Base-by-base conservation (phyloP, 1,140 invertebrate species). In the Melipona quadrifasciata region DNA sequence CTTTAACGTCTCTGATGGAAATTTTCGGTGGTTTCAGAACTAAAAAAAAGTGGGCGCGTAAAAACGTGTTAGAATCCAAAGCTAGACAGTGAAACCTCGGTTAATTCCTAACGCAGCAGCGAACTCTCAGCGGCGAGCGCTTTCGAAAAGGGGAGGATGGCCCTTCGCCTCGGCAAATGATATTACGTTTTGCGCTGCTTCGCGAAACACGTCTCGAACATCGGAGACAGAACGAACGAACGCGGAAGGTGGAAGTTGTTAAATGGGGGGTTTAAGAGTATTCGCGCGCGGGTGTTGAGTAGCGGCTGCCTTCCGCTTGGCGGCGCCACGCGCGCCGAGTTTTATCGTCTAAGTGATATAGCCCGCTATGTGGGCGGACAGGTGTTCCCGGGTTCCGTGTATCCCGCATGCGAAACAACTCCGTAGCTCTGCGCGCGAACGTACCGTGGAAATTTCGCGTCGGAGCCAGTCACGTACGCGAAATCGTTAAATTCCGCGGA, bases 281-380 rank as follows among this genome's bases (percentile, higher is more conserved):
- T 61, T 65, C 19, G 27, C 19, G 27, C 31, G 19, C 58, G 24
- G n/a, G 1, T 64, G 14, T 64, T 64, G n/a, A 14, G 1, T 64
- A 6, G 31, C 1, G 12, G n/a, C 17, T 19, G 27, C 31, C 21
- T 21, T 34, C 65, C 31, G 21, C 11, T 47, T 16, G 55, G 11
- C 55, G 64, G n/a, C 75, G 53, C 39, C 14, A 53, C 31, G 51
- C 34, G 76, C 75, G 19, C 0, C 34, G 58, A 88, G 67, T 86
- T 78, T 84, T 58, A 65, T 70, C 55, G 58, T 57, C 58, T 80
- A 89, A 89, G 88, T 89, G 85, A 76, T 89, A 89, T 71, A 79
- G 79, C 64, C 34, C 58, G 57, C 76, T 39, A 58, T 89, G 70
- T 67, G 78, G 73, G 58, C 80, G 80, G 88, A 82, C 88, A 89